Evolutionary conservation across 2,797 vertebrate genomes (phyloP).

Genomic region (Knipowitschia caucasica): DNA sequence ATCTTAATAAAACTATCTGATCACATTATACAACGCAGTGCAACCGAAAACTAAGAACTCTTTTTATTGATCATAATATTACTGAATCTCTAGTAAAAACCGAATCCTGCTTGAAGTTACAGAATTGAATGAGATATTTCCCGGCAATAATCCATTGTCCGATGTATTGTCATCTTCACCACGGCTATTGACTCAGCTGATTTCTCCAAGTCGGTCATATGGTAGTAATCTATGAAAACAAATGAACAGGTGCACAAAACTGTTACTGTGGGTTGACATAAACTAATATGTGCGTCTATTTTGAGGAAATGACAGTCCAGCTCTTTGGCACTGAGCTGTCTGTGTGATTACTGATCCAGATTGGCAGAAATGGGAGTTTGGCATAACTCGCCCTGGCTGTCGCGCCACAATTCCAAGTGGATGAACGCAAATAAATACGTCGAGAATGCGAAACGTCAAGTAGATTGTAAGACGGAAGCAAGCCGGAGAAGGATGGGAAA

Average conservation of each 20-base stretch:
- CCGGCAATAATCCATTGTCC: not conserved
- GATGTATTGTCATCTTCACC: conserved; percentile 1
- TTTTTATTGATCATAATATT: not conserved
- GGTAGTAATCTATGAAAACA: not conserved
- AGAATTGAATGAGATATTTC: not conserved
- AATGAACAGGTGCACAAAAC: not conserved
- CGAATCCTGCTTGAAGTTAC: not conserved
- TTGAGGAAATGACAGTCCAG: conserved; percentile 31
- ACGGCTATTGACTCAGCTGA: conserved; percentile 5
- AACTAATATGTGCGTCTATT: conserved; percentile 12
- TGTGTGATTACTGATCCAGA: conserved; percentile 61
- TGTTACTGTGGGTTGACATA: not conserved
- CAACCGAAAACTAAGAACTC: not conserved
- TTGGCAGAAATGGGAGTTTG: conserved; percentile 52
- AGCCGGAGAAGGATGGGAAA: conserved; percentile 8
- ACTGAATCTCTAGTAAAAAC: not conserved
- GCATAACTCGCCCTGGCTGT: conserved; percentile 36
- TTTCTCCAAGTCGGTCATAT: not conserved
- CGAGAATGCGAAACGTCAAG: conserved; percentile 50
- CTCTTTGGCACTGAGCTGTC: conserved; percentile 51
- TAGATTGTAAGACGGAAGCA: conserved; percentile 17
- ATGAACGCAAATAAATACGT: conserved; percentile 64
- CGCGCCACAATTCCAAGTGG: conserved; percentile 42
- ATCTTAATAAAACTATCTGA: not conserved
- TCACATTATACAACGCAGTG: not conserved